Evolutionary conservation across 2,113 vertebrate genomes (phyloP).

Genomic region (Formicarius rufipectus): DNA sequence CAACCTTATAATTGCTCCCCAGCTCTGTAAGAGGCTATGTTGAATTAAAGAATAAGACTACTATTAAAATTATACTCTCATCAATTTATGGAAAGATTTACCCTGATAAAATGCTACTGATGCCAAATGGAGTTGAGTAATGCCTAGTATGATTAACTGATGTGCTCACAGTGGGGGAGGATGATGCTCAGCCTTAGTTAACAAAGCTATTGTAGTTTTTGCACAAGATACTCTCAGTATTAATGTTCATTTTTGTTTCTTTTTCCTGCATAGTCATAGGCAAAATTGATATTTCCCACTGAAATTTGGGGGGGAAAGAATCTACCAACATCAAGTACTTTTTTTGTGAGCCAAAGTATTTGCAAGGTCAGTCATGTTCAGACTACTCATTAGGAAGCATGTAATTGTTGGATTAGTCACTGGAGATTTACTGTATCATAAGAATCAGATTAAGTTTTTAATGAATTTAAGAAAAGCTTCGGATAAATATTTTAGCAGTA

Average conservation of each 20-base stretch:
- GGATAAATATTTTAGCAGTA: slow-evolving; percentile 36
- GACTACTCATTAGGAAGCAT: slow-evolving; percentile 31
- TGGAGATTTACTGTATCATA: slow-evolving; percentile 38
- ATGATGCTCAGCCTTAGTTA: slow-evolving; percentile 31
- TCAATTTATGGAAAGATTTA: not conserved
- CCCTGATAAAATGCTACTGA: not conserved
- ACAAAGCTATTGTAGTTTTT: not conserved
- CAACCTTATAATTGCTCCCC: not conserved
- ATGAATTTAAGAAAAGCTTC: not conserved
- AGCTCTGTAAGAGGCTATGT: not conserved
- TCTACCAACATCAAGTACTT: not conserved
- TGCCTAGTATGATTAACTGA: slow-evolving; percentile 50
- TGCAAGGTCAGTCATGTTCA: slow-evolving; percentile 25
- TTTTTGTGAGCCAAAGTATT: slow-evolving; percentile 9
- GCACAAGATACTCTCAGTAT: not conserved
- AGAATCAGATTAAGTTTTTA: slow-evolving; percentile 49
- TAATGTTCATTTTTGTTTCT: not conserved
- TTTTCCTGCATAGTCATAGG: not conserved
- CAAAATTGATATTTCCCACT: not conserved
- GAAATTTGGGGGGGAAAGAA: not conserved
- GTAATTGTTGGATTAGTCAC: slow-evolving; percentile 27
- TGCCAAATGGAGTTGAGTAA: slow-evolving; percentile 55
- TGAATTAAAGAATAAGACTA: not conserved
- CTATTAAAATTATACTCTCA: not conserved
- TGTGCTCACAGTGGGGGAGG: slow-evolving; percentile 36